These are phyloP conservation scores for Cantharis lateralis DNA, from an alignment of 2,888 invertebrate species.

Conservation along the genomic window DNA sequence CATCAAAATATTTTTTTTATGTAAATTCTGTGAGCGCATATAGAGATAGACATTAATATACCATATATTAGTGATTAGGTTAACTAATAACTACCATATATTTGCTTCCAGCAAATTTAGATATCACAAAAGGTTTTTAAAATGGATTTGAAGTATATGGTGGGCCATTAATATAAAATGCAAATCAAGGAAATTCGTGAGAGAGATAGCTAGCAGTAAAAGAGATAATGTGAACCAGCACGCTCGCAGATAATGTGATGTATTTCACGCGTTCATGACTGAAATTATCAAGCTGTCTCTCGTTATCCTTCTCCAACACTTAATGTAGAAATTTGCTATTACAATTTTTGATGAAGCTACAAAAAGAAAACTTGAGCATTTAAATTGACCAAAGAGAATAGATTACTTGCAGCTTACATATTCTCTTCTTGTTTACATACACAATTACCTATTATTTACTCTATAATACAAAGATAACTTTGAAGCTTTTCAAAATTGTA, in stretches of 20 bases:
- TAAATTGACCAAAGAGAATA: not conserved
- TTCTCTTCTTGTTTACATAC: not conserved
- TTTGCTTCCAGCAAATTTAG: constrained; percentile 11
- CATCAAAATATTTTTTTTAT: not conserved
- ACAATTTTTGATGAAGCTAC: not conserved
- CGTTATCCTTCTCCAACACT: constrained; percentile 8
- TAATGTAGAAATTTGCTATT: not conserved
- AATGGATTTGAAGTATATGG: constrained; percentile 40
- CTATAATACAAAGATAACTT: not conserved
- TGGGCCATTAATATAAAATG: constrained; percentile 40
- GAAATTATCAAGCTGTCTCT: constrained; percentile 18
- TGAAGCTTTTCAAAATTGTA: not conserved
- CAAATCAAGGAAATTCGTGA: constrained; percentile 36
- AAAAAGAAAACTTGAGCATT: constrained; percentile 1
- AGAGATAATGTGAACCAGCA: constrained; percentile 20
- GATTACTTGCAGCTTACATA: not conserved
- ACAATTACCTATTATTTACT: not conserved
- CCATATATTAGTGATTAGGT: not conserved
- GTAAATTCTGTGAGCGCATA: not conserved
- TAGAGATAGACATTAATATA: not conserved
- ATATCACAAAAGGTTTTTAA: constrained; percentile 23
- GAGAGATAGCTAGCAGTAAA: constrained; percentile 25
- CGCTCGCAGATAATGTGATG: constrained; percentile 32
- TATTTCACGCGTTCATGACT: constrained; percentile 27
- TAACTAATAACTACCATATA: constrained; percentile 3